Base-by-base conservation (phyloP, 1,140 invertebrate species). In the Drosophila sp. region DNA sequence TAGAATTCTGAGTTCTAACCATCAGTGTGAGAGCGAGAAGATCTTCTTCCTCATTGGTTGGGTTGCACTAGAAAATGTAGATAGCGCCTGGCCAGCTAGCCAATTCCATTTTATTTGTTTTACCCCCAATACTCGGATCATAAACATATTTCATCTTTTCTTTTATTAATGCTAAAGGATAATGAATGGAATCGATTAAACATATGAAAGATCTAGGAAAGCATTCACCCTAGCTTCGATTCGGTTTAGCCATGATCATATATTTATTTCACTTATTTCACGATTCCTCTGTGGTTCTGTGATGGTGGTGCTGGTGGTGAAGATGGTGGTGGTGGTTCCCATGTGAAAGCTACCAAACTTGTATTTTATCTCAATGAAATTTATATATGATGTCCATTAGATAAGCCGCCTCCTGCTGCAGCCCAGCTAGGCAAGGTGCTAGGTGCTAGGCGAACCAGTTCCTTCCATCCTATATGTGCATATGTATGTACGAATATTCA, bases 221-320 rank as follows among this genome's bases (percentile, higher is more conserved):
- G 50, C 60, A 55, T 70, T 54, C 23, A 58, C 27, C 27, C 23
- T 32, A 25, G 41, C 66, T 61, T 41, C 17, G 54, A 64, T 70
- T 66, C 69, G 55, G 72, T 75, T 75, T 58, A 35, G 72, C 72
- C 72, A 27, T 27, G 23, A n/a, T 27, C 69, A 76, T 74, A 70
- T 76, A 76, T 76, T 76, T 76, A 76, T 76, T 76, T 76, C 73
- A 76, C 73, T 76, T 76, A 76, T 60, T 70, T 68, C 64, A 58
- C 72, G 64, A 75, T 68, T 75, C 60, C 56, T 57, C 61, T 11
- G 8, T 38, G 8, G 1, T 56, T 64, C 57, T 55, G 60, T 35
- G n/a, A 67, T 73, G 35, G 32, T 44, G 29, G 56, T 41, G 23
- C 40, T 72, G 3, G 47, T 23, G 11, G 38, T 25, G 55, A 30